Conservation (phyloP, 1,140 invertebrate genomes). For the Brachionus rubens region DNA sequence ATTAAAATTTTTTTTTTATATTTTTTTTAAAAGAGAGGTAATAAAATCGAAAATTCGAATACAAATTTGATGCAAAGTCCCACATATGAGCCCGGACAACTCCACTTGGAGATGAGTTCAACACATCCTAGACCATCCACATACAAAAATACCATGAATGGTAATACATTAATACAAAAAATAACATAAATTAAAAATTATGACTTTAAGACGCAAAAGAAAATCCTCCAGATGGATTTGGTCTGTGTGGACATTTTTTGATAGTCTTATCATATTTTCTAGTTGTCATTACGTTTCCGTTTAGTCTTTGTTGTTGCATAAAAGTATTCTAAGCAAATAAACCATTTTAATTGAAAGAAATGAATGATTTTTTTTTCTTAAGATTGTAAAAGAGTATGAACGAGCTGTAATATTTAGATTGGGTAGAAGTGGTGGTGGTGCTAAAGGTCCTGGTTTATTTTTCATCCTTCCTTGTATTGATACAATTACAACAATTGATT, state of each 20-base stretch:
- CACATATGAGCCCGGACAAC: neutral
- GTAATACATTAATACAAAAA: too few relatives aligned
- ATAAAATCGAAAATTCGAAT: conserved; percentile 13
- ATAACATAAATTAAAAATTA: too few relatives aligned
- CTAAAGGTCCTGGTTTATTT: conserved; percentile 48
- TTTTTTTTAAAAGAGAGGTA: conserved; percentile 15
- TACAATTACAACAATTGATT: conserved; percentile 45
- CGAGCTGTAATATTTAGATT: conserved; percentile 48
- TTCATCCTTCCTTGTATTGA: conserved; percentile 48
- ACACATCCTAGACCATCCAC: neutral
- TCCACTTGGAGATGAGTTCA: neutral
- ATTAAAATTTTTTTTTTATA: too few relatives aligned
- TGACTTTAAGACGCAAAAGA: neutral
- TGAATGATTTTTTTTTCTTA: neutral
- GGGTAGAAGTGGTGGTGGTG: conserved; percentile 36
- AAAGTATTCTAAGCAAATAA: neutral
- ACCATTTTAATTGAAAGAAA: too few relatives aligned
- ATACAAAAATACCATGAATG: too few relatives aligned
- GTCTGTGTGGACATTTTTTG: conserved; percentile 12
- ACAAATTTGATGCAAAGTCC: neutral
- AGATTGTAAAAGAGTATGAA: conserved; percentile 47
- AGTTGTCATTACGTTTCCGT: conserved; percentile 41
- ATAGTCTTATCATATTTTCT: conserved; percentile 44
- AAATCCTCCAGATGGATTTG: neutral
- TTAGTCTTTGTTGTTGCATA: conserved; percentile 39